Percentiles rank a stretch among this genome's conserved stretches.
These are phyloP conservation scores for Phalacrocorax brasilianus DNA, from an alignment of 2,113 vertebrate genomes.

Conservation along the genomic window DNA sequence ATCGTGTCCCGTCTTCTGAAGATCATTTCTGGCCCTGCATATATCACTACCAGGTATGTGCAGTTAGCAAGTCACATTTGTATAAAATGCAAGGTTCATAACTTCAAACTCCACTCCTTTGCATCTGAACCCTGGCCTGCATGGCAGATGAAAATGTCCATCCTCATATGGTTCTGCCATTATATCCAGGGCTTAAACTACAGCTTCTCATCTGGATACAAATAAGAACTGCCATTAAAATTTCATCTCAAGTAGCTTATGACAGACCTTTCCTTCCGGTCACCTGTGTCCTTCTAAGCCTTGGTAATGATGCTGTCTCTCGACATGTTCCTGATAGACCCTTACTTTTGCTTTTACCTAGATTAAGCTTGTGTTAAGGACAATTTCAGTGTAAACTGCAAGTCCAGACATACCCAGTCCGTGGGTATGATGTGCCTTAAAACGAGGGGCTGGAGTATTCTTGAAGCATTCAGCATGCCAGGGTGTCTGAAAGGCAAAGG, in stretches of 20 bases:
- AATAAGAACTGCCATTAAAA: background rate
- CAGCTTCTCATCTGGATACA: background rate
- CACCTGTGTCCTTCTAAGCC: background rate
- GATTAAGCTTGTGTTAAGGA: background rate
- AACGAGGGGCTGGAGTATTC: background rate
- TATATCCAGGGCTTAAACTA: background rate
- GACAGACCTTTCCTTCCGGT: background rate
- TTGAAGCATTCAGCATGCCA: background rate
- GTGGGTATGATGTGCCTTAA: background rate
- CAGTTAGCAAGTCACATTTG: background rate
- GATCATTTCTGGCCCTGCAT: background rate
- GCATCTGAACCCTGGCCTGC: background rate
- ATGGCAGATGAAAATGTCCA: background rate
- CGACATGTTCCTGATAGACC: background rate
- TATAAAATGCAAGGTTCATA: background rate
- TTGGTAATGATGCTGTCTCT: rapidly evolving
- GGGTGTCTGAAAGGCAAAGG: background rate
- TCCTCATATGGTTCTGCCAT: background rate
- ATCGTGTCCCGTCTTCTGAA: background rate
- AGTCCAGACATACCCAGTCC: background rate
- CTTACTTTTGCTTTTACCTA: background rate
- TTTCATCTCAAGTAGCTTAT: background rate
- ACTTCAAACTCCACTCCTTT: background rate
- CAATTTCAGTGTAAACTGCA: background rate
- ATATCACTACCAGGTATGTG: background rate